Percentiles rank a stretch among this genome's conserved stretches.
phyloP scores from a whole-genome alignment of 2,888 invertebrate genomes.

The Tribolium freemani region DNA sequence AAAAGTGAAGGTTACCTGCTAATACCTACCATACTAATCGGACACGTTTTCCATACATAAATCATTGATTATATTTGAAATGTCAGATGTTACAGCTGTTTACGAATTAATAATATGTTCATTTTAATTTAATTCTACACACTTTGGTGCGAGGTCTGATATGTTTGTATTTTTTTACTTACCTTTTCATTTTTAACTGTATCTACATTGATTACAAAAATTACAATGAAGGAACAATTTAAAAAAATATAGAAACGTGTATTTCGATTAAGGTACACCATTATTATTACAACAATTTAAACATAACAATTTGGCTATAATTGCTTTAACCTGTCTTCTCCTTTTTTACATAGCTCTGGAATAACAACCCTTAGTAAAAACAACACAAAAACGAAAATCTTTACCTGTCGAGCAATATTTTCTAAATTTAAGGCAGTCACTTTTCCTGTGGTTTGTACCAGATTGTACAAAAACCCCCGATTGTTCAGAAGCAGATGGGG shows the following conservation, averaged over 20 bases:
- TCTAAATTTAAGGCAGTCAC: constrained; percentile 10
- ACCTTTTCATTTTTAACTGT: too few species aligned
- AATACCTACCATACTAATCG: too few species aligned
- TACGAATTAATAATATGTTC: too few species aligned
- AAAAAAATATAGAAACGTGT: background rate
- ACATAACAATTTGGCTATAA: background rate
- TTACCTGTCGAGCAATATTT: constrained; percentile 23
- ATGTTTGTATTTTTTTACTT: too few species aligned
- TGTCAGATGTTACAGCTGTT: background rate
- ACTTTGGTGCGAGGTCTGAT: too few species aligned
- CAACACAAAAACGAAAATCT: background rate
- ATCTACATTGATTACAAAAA: too few species aligned
- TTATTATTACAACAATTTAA: background rate
- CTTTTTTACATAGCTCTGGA: background rate
- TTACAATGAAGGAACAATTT: background rate
- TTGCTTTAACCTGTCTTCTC: background rate
- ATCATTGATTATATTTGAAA: background rate
- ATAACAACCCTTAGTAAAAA: background rate
- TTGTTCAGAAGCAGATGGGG: constrained; percentile 5
- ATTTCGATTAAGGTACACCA: background rate
- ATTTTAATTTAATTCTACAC: too few species aligned
- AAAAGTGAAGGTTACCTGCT: background rate
- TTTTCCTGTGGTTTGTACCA: constrained; percentile 21
- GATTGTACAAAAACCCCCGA: constrained; percentile 10
- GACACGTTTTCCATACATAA: background rate